Evolutionary conservation across 2,113 vertebrate genomes (phyloP).

Genomic region (Cavia porcellus): DNA sequence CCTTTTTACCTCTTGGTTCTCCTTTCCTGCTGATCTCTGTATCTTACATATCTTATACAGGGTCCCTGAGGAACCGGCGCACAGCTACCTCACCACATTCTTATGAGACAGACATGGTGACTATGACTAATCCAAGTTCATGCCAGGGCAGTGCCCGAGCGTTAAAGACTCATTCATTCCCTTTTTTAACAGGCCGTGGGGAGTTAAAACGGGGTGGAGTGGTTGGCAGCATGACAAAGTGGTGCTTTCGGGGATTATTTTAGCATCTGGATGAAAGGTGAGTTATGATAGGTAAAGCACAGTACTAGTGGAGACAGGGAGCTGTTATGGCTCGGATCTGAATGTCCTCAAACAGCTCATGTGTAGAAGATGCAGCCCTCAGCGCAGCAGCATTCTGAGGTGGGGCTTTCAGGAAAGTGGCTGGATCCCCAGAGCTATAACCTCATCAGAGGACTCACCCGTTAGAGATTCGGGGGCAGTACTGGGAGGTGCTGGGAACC

Average conservation of each 20-base stretch:
- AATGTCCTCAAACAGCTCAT: neutral
- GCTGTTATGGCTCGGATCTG: neutral
- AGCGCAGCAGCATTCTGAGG: neutral
- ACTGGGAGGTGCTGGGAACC: neutral
- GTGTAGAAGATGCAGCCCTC: neutral
- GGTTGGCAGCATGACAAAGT: neutral
- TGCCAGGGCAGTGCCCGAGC: neutral
- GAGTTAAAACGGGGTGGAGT: neutral
- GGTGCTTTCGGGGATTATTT: neutral
- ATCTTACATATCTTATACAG: neutral
- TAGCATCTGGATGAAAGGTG: neutral
- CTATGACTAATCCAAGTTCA: conserved; percentile 7
- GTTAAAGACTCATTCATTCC: conserved; percentile 29
- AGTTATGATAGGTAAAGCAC: neutral
- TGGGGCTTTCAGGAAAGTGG: neutral
- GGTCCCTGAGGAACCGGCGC: neutral
- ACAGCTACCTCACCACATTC: conserved; percentile 3
- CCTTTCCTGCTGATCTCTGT: neutral
- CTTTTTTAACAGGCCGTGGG: neutral
- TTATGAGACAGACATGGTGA: neutral
- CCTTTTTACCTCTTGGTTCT: neutral
- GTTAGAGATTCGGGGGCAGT: neutral
- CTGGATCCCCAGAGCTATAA: neutral
- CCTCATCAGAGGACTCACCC: neutral
- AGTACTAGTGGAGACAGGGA: neutral